Evolutionary conservation across 2,888 invertebrate species (phyloP), one percentile per base, ranked within the genome.

Genomic region (Autographa gamma): DNA sequence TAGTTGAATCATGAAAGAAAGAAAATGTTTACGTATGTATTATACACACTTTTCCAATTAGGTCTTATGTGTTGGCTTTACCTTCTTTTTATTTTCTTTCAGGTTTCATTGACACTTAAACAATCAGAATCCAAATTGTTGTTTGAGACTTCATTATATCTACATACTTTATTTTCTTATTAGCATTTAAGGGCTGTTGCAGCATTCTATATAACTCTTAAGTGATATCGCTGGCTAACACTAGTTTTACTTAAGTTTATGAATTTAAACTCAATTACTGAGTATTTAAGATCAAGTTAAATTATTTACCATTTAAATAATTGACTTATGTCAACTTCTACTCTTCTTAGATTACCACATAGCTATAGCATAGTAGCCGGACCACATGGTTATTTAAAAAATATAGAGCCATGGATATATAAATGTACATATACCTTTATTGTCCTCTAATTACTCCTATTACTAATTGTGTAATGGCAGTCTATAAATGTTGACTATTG

Each of bases 1-100:
- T 67, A 66, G 16, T 68, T 73, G 25, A 71, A 48, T 73, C 41
- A 58, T 66, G 31, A 60, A 63, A 71, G 56, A 68, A 65, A 67
- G 41, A 65, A 71, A 58, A 48, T 69, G 63, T 76, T 74, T 67
- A 66, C 60, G 13, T 61, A 34, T 56, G 8, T 67, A 56, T 34
- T 62, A 63, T 34, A 60, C 41, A 54, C 18, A 74, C 34, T 65
- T 48, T 67, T 59, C 59, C 52, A 59, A 66, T 13, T 52, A 32
- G 41, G 58, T 48, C 52, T 71, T 74, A 25, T 11, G 63, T 7
- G 14, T 58, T 14, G 52, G 43, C 54, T 62, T 8, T 54, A 60
- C 52, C n/a, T 5, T 7, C 7, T 65, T 19, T 56, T 25, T 38
- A 66, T 59, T 11, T 48, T 66, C 68, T 76, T 77, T 70, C 76